These are phyloP conservation scores for Oxyteleia sp. DNA, from an alignment of 2,888 invertebrate species.

Conservation along the genomic window DNA sequence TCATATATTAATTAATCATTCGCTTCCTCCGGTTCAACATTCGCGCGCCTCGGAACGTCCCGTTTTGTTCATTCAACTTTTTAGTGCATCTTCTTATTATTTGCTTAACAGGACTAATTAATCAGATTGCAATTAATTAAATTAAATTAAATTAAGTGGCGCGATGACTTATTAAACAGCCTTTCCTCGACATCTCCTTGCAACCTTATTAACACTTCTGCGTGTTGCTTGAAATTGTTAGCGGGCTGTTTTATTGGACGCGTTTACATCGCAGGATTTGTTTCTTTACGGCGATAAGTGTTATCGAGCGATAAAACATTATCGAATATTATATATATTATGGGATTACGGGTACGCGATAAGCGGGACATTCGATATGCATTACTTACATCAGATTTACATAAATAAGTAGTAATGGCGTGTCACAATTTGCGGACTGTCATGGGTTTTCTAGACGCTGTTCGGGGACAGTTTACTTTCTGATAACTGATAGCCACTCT, in stretches of 20 bases:
- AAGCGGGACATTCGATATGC: constrained; percentile 32
- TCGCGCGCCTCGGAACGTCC: not conserved
- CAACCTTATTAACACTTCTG: constrained; percentile 26
- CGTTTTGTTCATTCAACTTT: constrained; percentile 42
- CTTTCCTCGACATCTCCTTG: constrained; percentile 14
- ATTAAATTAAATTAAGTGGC: too few relatives aligned
- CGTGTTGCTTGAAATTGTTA: constrained; percentile 14
- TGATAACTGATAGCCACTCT: constrained; percentile 57
- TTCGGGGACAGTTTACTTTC: constrained; percentile 44
- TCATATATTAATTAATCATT: constrained; percentile 53
- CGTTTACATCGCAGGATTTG: constrained; percentile 15
- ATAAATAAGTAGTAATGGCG: constrained; percentile 55
- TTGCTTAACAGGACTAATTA: too few relatives aligned
- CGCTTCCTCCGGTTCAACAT: constrained; percentile 26
- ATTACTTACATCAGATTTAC: constrained; percentile 51
- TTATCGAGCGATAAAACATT: constrained; percentile 39
- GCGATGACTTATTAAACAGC: constrained; percentile 7
- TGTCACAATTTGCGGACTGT: constrained; percentile 30
- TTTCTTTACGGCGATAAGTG: constrained; percentile 20
- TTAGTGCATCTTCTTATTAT: too few relatives aligned
- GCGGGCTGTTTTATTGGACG: constrained; percentile 2
- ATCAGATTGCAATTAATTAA: too few relatives aligned
- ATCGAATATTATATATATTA: constrained; percentile 51
- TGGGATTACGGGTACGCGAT: constrained; percentile 36
- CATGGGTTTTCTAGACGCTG: constrained; percentile 39